phyloP scores from a whole-genome alignment of 2,797 vertebrate species.

The Myotis daubentonii region DNA sequence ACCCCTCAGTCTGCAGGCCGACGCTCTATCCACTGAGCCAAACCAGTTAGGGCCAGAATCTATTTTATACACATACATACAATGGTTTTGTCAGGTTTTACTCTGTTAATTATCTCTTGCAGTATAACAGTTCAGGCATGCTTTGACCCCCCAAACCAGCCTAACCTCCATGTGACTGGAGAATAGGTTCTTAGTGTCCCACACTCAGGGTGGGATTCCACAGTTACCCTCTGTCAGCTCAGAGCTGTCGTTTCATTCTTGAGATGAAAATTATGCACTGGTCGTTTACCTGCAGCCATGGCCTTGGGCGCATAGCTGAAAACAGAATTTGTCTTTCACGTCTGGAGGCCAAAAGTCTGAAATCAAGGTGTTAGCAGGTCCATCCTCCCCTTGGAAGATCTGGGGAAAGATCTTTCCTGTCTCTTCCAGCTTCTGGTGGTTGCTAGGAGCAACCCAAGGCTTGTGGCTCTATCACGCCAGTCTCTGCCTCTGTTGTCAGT shows the following conservation, averaged over 20 bases:
- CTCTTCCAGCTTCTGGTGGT: neutral
- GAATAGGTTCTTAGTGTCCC: neutral
- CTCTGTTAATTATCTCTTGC: no score
- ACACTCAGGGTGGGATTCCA: neutral
- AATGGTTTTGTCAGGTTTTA: neutral
- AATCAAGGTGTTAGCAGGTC: neutral
- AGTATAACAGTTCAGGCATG: neutral
- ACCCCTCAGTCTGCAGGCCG: no score
- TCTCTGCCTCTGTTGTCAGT: neutral
- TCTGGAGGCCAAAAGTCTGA: neutral
- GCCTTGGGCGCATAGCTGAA: fast-evolving
- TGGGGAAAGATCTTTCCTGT: neutral
- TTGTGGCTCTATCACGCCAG: fast-evolving
- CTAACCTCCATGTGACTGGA: neutral
- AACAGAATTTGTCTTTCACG: neutral
- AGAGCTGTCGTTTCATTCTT: neutral
- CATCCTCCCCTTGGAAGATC: fast-evolving
- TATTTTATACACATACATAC: fast-evolving
- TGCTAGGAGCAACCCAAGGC: neutral
- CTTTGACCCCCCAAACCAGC: neutral
- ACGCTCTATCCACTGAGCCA: no score
- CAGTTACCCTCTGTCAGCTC: neutral
- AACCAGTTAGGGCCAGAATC: neutral
- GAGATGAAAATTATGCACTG: neutral
- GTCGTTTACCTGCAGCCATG: fast-evolving